A percentile compares a stretch with the other conserved stretches of the same genome.
Evolutionary conservation across 2,797 vertebrate genomes (phyloP).

Genomic region (Mycteria americana): DNA sequence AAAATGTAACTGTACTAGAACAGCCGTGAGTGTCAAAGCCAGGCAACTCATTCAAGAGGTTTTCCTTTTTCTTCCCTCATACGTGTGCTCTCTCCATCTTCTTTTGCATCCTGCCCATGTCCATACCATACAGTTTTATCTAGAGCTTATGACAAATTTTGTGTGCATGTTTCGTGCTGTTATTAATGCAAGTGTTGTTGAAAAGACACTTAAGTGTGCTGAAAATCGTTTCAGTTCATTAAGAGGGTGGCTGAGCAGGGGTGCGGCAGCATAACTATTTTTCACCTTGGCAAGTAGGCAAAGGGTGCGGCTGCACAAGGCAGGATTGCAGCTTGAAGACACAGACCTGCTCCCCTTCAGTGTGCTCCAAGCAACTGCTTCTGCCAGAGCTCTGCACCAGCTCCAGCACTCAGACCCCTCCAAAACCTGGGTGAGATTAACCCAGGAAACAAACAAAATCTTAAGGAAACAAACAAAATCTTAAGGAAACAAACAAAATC

Average conservation of each 20-base stretch:
- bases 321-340: background rate
- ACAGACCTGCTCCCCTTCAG: background rate
- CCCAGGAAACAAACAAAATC: background rate
- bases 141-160: background rate
- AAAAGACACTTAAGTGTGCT: background rate
- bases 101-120: background rate
- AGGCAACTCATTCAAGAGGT: background rate
- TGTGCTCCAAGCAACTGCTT: background rate
- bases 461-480: background rate
- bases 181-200: background rate
- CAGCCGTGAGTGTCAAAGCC: background rate
- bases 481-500: background rate
- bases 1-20: background rate
- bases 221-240: background rate
- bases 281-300: background rate
- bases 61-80: background rate
- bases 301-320: background rate
- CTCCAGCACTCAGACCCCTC: background rate
- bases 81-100: background rate
- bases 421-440: background rate
- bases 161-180: background rate
- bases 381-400: background rate
- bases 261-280: background rate
- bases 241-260: background rate
- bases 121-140: background rate